Evolutionary conservation across 2,113 vertebrate species (phyloP), one percentile per base, ranked within the genome.

Genomic region (Percopsis transmontana): DNA sequence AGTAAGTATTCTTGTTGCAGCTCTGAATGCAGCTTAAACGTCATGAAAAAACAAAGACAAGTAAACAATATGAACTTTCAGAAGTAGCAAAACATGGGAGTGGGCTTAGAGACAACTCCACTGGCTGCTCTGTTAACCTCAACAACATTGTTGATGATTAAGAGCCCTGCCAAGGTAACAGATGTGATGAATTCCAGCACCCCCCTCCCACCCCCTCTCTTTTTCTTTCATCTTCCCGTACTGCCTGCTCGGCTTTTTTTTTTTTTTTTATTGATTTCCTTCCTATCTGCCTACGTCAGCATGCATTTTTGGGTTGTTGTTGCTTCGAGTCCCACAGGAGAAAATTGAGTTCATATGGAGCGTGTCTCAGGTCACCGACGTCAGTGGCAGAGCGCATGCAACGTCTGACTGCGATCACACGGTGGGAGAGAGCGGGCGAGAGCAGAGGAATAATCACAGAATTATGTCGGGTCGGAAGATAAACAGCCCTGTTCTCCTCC

Each of bases 301-400:
- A 66, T 72, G 82, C 83, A 70, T 80, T 82, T 80, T 82, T 57
- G 73, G 72, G 74, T 81, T 88, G 83, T 88, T 90, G 65, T 81
- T 80, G 72, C 72, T 84, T 79, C 62, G 61, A 77, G 72, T 76
- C 84, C 76, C 85, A 51, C 48, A 80, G 68, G 70, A 84, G 85
- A 87, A 91, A 89, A 92, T 90, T 90, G 78, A 79, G 72, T 80
- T 91, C 91, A 92, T 84, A 87, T 91, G 91, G 76, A 80, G 57
- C 39, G 60, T 16, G 66, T 77, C 69, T 85, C 78, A 80, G 79
- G 84, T 87, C 86, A 80, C 74, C 71, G 62, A 71, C 56, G 0
- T 7, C 18, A 65, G 79, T 52, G 70, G 70, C 78, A 62, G 70
- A 70, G 54, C 41, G 20, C 54, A 53, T 61, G 56, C 72, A 23